Conservation (phyloP, 2,797 vertebrate species). For the Malurus splendens region DNA sequence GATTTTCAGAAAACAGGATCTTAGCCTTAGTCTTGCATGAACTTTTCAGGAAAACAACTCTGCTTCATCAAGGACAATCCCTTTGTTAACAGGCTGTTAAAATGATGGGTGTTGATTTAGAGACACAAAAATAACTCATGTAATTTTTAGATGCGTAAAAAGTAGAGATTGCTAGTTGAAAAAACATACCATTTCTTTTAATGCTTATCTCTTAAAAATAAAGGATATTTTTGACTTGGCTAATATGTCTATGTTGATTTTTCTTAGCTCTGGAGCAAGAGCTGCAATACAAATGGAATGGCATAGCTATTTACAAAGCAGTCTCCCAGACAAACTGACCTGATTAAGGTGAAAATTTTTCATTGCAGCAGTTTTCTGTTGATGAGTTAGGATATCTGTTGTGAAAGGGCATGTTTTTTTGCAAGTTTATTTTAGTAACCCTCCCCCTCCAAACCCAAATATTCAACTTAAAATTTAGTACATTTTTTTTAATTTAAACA, state of each 20-base stretch:
- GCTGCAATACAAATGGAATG: background rate
- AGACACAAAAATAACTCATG: background rate
- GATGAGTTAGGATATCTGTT: background rate
- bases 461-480: background rate
- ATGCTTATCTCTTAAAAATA: background rate
- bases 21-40: background rate
- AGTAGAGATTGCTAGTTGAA: background rate
- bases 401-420: background rate
- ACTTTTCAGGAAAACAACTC: background rate
- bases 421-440: background rate
- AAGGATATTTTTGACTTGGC: background rate
- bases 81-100: background rate
- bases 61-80: background rate
- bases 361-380: background rate
- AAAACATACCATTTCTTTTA: background rate
- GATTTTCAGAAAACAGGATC: background rate
- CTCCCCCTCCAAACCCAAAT: background rate
- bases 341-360: constrained; percentile 8
- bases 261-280: background rate
- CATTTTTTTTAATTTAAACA: background rate
- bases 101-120: background rate
- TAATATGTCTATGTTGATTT: background rate
- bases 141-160: background rate
- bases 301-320: background rate
- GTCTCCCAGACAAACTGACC: background rate